Base-by-base conservation (phyloP, 2,888 invertebrate genomes). In the Emmelina monodactyla region DNA sequence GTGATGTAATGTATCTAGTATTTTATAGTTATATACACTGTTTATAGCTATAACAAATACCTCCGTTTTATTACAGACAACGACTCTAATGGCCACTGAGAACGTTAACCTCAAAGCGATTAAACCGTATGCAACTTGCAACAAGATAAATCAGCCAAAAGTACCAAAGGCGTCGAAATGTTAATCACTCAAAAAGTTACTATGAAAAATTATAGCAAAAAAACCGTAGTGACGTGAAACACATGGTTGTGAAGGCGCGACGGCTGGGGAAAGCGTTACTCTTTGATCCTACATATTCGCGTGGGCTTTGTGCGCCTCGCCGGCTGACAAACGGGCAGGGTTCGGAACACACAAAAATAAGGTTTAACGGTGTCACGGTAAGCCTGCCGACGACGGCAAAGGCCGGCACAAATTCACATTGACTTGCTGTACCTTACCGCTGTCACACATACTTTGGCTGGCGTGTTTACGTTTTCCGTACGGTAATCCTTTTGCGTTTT, bases 331-430 rank as follows among this genome's bases (percentile, higher is more conserved):
- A 73, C 75, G 70, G 62, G 63, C 69, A 62, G 68, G 70, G 66
- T n/a, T n/a, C n/a, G n/a, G n/a, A 72, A 69, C 67, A 75, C 73
- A 67, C 75, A 76, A 78, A 79, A 78, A 78, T 78, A 75, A 75
- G 73, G 78, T 75, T 78, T 76, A 68, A 70, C 70, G 73, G 61
- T 75, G 78, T 76, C 78, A 76, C 60, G 61, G 72, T 76, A 78
- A 79, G 75, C 78, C 75, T 78, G 76, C 68, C 59, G 67, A 58
- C 72, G 78, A 76, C 78, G 70, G 71, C 75, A 78, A 78, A 78
- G 78, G 73, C 72, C 63, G 64, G 58, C 66, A 71, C 75, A 69
- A 75, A 76, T 73, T 73, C 70, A 53, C 59, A 66, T 70, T 70
- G 70, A 73, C 73, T 71, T 67, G 61, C 60, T 60, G 52, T 45